Evolutionary conservation across 1,140 invertebrate species (phyloP), one percentile per base, ranked within the genome.

Genomic region (Heliothis subflexa): DNA sequence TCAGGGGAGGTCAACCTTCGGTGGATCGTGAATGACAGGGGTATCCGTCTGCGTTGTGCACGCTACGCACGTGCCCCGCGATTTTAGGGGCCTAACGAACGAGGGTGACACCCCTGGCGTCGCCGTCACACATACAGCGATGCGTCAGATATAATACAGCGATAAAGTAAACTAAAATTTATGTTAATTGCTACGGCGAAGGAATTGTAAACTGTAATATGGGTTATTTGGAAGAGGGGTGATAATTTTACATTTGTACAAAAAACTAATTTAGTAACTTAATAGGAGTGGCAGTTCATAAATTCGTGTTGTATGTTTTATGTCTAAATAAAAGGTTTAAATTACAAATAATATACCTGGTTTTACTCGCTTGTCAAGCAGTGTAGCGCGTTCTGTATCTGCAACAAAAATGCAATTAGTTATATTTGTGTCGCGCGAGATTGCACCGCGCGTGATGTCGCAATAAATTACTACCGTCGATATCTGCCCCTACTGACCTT

Each of bases 1-100:
- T 3, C 83, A 82, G 84, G 84, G 83, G 84, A 83, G 82, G 61
- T 71, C 85, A 78, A 84, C 78, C 81, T 78, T 82, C 81, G 70
- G 77, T 81, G 81, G 79, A 52, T 75, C 64, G 13, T 12, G 33
- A 14, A 7, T 33, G 54, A n/a, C 88, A 86, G 85, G 90, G 91
- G 89, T 86, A 88, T 86, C 88, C 85, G 81, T 81, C 80, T 82
- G 85, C 84, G 82, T 84, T 85, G 74, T 77, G 88, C 86, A 89
- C 83, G 88, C 90, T 80, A 85, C 86, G 87, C 89, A 90, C 90
- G 90, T 90, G 90, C 87, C 33, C 73, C 83, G 84, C 86, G 84
- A 83, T 84, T 85, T 82, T 82, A 86, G 89, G 89, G 78, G 73
- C 83, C 84, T 91, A 92, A 93, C 92, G 91, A 92, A 91, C 89